Percentiles rank a stretch among this genome's conserved stretches.
These are phyloP conservation scores for Ianthella basta DNA, from an alignment of 37 sponge, comb jelly and placozoan species.

Conservation along the genomic window DNA sequence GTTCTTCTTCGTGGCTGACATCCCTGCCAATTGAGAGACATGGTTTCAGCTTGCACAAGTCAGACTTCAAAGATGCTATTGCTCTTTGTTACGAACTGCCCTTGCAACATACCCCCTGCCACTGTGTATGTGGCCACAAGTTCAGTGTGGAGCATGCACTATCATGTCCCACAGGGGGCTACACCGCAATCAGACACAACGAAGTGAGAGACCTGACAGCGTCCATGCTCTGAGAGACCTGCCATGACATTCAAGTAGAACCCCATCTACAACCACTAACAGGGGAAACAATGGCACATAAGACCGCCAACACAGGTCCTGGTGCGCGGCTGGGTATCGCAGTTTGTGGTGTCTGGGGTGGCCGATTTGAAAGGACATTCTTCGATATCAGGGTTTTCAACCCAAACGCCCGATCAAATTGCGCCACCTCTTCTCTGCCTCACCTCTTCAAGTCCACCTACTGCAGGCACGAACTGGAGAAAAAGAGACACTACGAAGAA, in stretches of 20 bases:
- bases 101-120: background rate
- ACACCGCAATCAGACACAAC: conserved; percentile 8
- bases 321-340: background rate
- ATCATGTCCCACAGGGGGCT: background rate
- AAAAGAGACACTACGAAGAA: background rate
- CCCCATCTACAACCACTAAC: background rate
- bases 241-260: background rate
- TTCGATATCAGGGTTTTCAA: too few relatives aligned
- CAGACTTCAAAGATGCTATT: background rate
- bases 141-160: conserved; percentile 9
- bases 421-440: conserved; percentile 5
- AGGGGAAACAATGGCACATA: background rate
- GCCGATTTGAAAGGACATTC: too few relatives aligned
- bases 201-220: conserved; percentile 22
- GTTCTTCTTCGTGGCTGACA: too few relatives aligned
- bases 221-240: background rate
- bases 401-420: background rate
- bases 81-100: conserved; percentile 17
- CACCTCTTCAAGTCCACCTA: conserved; percentile 10
- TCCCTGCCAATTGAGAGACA: background rate
- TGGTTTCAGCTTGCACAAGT: conserved; percentile 4
- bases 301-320: background rate
- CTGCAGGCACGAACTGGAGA: background rate
- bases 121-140: conserved; percentile 11
- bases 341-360: background rate